Percentiles rank a stretch among this genome's conserved stretches.
These are phyloP conservation scores for Asteroscopus sphinx DNA, from an alignment of 2,888 invertebrate species.

Conservation along the genomic window DNA sequence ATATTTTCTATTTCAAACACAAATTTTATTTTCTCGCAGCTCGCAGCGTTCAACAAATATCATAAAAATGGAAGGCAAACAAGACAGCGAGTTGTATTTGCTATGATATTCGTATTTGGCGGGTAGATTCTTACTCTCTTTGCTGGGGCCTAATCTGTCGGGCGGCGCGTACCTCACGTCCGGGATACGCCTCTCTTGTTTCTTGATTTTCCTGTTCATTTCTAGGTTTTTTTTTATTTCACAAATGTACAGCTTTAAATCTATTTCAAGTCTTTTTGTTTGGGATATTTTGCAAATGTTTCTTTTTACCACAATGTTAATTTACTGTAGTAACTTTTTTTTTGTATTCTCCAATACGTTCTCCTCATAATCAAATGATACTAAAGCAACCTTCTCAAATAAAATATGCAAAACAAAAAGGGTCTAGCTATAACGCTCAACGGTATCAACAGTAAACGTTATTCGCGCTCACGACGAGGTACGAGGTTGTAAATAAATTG, in stretches of 20 bases:
- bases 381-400: conserved; percentile 35
- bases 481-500: conserved; percentile 81
- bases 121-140: conserved; percentile 82
- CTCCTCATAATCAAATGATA: conserved; percentile 16
- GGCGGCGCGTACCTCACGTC: conserved; percentile 80
- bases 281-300: not conserved
- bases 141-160: conserved; percentile 80
- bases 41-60: conserved; percentile 74
- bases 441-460: conserved; percentile 67
- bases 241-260: not conserved
- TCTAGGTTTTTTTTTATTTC: conserved; percentile 31
- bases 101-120: conserved; percentile 76
- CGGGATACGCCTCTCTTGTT: conserved; percentile 78
- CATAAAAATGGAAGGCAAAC: conserved; percentile 87
- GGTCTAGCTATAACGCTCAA: conserved; percentile 59
- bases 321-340: conserved; percentile 4
- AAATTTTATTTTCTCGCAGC: conserved; percentile 73
- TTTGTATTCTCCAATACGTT: conserved; percentile 3
- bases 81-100: conserved; percentile 81
- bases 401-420: conserved; percentile 53
- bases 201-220: conserved; percentile 76
- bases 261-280: not conserved
- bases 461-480: conserved; percentile 62
- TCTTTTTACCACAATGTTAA: not conserved
- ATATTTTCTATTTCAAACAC: conserved; percentile 72